Evolutionary conservation across 2,888 invertebrate species (phyloP).

Genomic region (Nymphalis urticae): DNA sequence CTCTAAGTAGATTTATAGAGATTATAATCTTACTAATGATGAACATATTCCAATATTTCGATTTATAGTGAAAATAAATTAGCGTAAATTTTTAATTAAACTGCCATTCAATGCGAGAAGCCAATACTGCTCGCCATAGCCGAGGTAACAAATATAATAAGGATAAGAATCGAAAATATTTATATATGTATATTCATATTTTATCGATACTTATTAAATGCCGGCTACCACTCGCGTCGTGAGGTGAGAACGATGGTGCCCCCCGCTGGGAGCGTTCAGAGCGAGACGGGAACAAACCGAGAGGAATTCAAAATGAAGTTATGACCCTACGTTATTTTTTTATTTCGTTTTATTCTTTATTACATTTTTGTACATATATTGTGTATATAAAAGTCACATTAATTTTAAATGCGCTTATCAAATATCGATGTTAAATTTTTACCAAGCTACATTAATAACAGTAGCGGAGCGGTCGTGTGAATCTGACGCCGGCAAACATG

Average conservation of each 20-base stretch:
- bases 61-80: constrained; percentile 43
- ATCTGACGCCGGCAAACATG: constrained; percentile 63
- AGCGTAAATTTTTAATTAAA: constrained; percentile 40
- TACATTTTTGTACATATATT: constrained; percentile 51
- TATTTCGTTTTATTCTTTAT: constrained; percentile 65
- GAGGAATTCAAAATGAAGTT: constrained; percentile 80
- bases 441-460: constrained; percentile 57
- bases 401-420: constrained; percentile 2
- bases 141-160: constrained; percentile 23
- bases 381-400: constrained; percentile 11
- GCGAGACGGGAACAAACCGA: constrained; percentile 74
- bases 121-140: constrained; percentile 14
- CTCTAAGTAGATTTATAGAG: constrained; percentile 12
- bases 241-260: constrained; percentile 81
- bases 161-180: constrained; percentile 74
- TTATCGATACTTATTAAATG: constrained; percentile 81
- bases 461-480: constrained; percentile 65
- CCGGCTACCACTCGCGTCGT: constrained; percentile 80
- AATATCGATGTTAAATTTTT: constrained; percentile 9
- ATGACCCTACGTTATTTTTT: constrained; percentile 71
- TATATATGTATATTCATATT: constrained; percentile 81
- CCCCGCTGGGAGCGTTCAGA: constrained; percentile 76
- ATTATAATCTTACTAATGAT: constrained; percentile 43
- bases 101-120: constrained; percentile 8
- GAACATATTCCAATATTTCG: constrained; percentile 54